Evolutionary conservation across 2,888 invertebrate genomes (phyloP).

Genomic region (Bombylius major): DNA sequence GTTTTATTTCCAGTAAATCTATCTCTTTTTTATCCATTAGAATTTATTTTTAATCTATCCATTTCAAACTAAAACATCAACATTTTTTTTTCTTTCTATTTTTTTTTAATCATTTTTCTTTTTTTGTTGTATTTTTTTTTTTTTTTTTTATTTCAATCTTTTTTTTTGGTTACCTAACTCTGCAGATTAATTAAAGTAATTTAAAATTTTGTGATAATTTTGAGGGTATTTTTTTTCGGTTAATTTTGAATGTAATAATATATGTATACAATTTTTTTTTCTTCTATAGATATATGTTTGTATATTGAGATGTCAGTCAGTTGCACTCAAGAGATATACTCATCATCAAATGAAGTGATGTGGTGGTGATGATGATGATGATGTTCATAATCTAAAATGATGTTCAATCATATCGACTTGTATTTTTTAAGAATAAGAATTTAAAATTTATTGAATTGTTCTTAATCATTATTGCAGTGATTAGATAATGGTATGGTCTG

Average conservation of each 20-base stretch:
- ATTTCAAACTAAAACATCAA: not conserved
- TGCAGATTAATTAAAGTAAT: conserved; percentile 29
- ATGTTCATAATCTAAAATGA: not conserved
- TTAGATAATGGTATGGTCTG: not conserved
- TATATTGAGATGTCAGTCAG: not conserved
- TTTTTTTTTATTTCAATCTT: not conserved
- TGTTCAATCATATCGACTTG: too few relatives aligned
- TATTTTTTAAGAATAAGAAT: not conserved
- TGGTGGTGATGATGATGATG: not conserved
- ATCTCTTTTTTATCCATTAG: not conserved
- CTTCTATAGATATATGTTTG: not conserved
- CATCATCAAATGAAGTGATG: not conserved
- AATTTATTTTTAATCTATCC: not conserved
- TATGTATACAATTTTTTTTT: too few relatives aligned
- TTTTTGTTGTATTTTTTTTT: not conserved
- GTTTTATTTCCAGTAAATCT: not conserved
- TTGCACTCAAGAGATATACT: not conserved
- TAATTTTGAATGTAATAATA: too few relatives aligned
- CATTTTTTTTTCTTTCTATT: not conserved
- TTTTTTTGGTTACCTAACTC: not conserved
- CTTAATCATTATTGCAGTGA: not conserved
- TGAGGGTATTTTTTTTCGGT: conserved; percentile 22
- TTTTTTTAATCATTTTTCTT: not conserved
- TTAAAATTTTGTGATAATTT: conserved; percentile 29
- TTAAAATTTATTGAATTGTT: not conserved